Evolutionary conservation across 1,140 invertebrate genomes (phyloP), one percentile per base, ranked within the genome.

Genomic region (Diprion similis): DNA sequence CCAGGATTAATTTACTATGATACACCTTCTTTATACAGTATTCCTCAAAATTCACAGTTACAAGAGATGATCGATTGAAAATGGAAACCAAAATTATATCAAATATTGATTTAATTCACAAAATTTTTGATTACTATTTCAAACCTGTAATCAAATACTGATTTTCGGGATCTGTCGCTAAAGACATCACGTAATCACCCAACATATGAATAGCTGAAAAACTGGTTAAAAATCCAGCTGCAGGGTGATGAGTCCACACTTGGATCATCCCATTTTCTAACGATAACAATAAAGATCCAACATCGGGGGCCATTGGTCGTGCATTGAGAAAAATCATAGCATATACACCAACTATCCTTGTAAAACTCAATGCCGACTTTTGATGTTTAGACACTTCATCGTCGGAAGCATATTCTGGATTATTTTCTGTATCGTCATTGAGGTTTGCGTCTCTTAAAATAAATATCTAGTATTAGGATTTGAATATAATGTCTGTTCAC

Each of bases 241-340:
- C 87, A n/a, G 90, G 86, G 80, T 94, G 92, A 82, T 94, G 92
- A 10, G 92, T 93, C 92, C 93, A 95, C 1, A 91, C 88, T 86
- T 94, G 93, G 66, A 94, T 86, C 11, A 88, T 81, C 0, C 93
- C 93, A 66, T 92, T 93, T 80, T 93, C 92, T 65, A 94, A 78
- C 0, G 92, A 88, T 0, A 94, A 86, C 66, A 94, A 80, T 7
- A 94, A 80, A 17, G 91, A 92, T n/a, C 92, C 92, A 66, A 89
- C 84, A 68, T 89, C 77, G 81, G 89, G 84, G 71, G 78, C 78
- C 79, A 87, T 81, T 46, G 88, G 84, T 13, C 91, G 83, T 0
- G 86, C 87, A 72, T 85, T 78, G 24, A 93, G 83, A 79, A 92
- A 92, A 48, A 92, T 79, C 66, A 91, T 85, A 66, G 88, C 87